Percentiles rank a stretch among this genome's conserved stretches.
Conservation (phyloP, 2,113 vertebrate species). For the Epinephelus cyanopodus region DNA sequence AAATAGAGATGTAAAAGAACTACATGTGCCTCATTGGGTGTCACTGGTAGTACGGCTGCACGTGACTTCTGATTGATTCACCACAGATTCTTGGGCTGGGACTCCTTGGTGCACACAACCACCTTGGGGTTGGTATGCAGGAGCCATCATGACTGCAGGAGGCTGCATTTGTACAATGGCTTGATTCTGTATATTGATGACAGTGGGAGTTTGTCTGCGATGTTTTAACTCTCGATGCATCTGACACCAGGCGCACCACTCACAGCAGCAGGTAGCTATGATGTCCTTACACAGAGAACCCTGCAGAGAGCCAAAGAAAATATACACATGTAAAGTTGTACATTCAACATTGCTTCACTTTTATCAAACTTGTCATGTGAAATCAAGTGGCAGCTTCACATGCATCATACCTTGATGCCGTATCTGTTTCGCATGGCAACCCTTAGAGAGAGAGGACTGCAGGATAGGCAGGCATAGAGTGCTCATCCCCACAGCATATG, state of each 20-base stretch:
- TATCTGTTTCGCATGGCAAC: constrained; percentile 56
- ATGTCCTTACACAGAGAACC: constrained; percentile 73
- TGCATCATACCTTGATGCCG: constrained; percentile 57
- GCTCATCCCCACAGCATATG: not conserved
- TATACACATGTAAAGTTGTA: not conserved
- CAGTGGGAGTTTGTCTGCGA: not conserved
- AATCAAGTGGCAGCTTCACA: not conserved
- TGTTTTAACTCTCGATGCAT: constrained; percentile 66
- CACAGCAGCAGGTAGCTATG: constrained; percentile 55
- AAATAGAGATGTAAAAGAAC: no score
- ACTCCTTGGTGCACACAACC: no score
- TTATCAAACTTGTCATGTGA: not conserved
- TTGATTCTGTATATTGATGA: not conserved
- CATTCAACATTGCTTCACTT: not conserved
- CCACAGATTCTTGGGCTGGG: no score
- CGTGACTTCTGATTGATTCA: no score
- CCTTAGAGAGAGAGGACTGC: constrained; percentile 48
- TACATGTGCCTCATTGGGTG: no score
- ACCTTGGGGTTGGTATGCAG: not conserved
- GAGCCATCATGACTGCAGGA: not conserved
- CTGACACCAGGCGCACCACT: constrained; percentile 74
- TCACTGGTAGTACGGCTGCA: no score
- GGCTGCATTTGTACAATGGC: constrained; percentile 47
- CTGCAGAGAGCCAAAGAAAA: constrained; percentile 32
- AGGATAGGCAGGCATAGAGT: no score